Conservation (phyloP, 1,140 invertebrate genomes). For the Papilio aristodemus region DNA sequence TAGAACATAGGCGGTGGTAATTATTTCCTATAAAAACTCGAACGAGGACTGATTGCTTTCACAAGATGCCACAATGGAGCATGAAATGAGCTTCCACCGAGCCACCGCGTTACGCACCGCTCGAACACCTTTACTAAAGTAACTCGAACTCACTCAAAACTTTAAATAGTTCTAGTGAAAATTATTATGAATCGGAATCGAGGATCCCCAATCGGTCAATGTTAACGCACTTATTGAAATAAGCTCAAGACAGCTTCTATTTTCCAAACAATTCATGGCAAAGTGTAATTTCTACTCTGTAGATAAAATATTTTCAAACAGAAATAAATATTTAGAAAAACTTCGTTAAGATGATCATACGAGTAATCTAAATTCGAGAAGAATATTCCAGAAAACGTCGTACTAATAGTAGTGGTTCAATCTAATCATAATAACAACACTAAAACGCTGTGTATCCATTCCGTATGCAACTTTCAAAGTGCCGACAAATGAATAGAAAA, state of each 20-base stretch:
- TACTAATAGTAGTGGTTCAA: constrained; percentile 34
- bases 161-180: background rate
- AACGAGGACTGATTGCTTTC: constrained; percentile 55
- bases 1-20: constrained; percentile 55
- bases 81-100: constrained; percentile 60
- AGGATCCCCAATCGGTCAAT: too few species aligned
- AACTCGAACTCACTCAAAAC: constrained; percentile 31
- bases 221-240: too few species aligned
- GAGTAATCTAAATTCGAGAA: too few species aligned
- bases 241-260: too few species aligned
- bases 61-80: constrained; percentile 57
- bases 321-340: too few species aligned
- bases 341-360: too few species aligned
- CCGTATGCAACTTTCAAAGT: constrained; percentile 46
- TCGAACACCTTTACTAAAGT: constrained; percentile 32
- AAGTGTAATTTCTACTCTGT: too few species aligned
- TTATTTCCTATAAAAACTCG: constrained; percentile 55
- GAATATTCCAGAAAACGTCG: background rate
- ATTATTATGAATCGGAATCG: too few species aligned
- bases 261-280: too few species aligned
- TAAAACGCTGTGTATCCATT: constrained; percentile 45
- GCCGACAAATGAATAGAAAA: constrained; percentile 38
- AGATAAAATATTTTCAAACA: too few species aligned
- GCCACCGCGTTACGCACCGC: constrained; percentile 60
- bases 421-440: constrained; percentile 45